phyloP scores from a whole-genome alignment of 1,140 invertebrate species.

The Melanaphis sacchari region DNA sequence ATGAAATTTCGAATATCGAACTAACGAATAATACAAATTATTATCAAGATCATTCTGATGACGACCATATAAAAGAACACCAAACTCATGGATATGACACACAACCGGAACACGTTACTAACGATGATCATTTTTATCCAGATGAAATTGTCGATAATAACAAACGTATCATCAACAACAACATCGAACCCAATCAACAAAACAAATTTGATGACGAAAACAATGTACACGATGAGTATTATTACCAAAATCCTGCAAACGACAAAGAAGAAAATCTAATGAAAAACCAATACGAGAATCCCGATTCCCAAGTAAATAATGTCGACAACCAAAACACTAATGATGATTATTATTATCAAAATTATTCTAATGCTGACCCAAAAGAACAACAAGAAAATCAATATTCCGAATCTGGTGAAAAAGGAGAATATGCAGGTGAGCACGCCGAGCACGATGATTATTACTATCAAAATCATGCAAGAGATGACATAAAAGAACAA shows the following conservation, averaged over 20 bases:
- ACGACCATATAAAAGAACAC: neutral
- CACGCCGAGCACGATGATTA: neutral
- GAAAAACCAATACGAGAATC: slow-evolving; percentile 15
- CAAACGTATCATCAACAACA: neutral
- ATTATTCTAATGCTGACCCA: slow-evolving; percentile 1
- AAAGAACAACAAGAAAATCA: slow-evolving; percentile 26
- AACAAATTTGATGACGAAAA: neutral
- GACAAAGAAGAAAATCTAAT: neutral
- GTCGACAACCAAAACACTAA: neutral
- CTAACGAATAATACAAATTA: neutral
- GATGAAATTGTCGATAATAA: neutral
- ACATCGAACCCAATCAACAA: neutral
- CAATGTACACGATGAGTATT: slow-evolving; percentile 10
- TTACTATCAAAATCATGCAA: neutral
- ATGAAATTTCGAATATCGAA: neutral
- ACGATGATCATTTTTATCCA: slow-evolving; percentile 12
- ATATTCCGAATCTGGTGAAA: neutral
- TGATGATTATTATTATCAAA: slow-evolving; percentile 27
- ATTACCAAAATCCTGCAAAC: slow-evolving; percentile 6
- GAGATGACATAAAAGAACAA: neutral
- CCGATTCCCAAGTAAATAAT: neutral
- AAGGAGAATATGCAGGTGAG: neutral
- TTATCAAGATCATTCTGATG: neutral
- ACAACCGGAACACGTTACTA: neutral
- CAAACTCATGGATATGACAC: neutral